Percentiles rank a stretch among this genome's conserved stretches.
Conservation (phyloP, 2,888 invertebrate genomes). For the Sialis fuliginosa region DNA sequence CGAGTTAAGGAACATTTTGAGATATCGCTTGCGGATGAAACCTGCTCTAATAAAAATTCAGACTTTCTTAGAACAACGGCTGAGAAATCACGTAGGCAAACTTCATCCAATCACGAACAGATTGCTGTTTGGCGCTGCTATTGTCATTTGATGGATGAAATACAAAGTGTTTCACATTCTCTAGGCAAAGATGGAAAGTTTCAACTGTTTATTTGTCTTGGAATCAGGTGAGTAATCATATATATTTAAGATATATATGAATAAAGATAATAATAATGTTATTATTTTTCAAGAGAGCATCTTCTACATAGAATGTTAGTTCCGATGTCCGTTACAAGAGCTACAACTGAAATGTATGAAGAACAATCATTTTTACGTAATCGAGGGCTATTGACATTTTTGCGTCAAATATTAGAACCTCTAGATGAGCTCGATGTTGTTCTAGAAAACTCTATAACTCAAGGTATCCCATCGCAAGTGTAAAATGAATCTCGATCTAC, state of each 20-base stretch:
- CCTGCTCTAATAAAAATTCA: constrained; percentile 11
- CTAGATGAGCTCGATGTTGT: constrained; percentile 79
- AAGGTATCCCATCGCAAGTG: constrained; percentile 32
- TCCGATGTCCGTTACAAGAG: constrained; percentile 78
- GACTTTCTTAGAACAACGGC: constrained; percentile 18
- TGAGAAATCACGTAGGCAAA: constrained; percentile 24
- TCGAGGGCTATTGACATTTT: constrained; percentile 66
- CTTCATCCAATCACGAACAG: constrained; percentile 29
- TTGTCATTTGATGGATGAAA: constrained; percentile 77
- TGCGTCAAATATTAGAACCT: constrained; percentile 78
- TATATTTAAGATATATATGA: background rate
- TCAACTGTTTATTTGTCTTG: constrained; percentile 87
- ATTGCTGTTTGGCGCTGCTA: constrained; percentile 72
- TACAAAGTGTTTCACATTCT: constrained; percentile 66
- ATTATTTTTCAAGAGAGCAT: constrained; percentile 48
- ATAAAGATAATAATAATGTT: background rate
- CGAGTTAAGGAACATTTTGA: constrained; percentile 69
- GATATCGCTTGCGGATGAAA: constrained; percentile 46
- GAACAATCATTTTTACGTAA: constrained; percentile 88
- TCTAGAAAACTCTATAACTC: constrained; percentile 69
- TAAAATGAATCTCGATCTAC: background rate
- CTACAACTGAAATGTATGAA: constrained; percentile 88
- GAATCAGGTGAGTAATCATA: constrained; percentile 50
- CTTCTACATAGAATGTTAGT: constrained; percentile 78
- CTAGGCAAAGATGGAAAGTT: constrained; percentile 97